Evolutionary conservation across 2,888 invertebrate genomes (phyloP).

Genomic region (Antheraea yamamai): DNA sequence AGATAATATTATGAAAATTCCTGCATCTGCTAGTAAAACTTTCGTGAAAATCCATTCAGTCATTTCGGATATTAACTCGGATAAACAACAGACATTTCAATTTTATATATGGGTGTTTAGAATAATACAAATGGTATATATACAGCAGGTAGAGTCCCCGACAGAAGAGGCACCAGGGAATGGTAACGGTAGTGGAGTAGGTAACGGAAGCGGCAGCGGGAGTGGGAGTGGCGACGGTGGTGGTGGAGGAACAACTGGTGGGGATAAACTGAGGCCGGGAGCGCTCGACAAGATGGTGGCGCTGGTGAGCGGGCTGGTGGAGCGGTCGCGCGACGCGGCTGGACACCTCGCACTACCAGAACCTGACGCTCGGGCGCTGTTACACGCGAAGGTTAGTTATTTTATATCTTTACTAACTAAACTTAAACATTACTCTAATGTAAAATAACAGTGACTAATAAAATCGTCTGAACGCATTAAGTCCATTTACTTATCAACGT

Average conservation of each 20-base stretch:
- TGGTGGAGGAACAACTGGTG: conserved; percentile 69
- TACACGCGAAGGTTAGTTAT: conserved; percentile 89
- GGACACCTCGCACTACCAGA: conserved; percentile 88
- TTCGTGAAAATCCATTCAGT: too few species aligned
- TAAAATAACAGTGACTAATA: too few species aligned
- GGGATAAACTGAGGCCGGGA: conserved; percentile 91
- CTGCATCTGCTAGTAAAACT: too few species aligned
- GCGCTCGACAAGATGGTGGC: conserved; percentile 98
- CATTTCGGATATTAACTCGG: too few species aligned
- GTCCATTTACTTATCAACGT: too few species aligned
- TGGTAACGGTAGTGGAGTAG: conserved; percentile 74
- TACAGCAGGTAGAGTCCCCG: conserved; percentile 59
- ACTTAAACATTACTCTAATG: too few species aligned
- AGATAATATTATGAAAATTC: too few species aligned
- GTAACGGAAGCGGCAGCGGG: conserved; percentile 41
- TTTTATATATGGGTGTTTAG: too few species aligned
- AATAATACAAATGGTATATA: background rate
- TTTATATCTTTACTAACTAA: background rate
- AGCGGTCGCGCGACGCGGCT: conserved; percentile 91
- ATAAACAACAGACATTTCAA: too few species aligned
- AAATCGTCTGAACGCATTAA: too few species aligned
- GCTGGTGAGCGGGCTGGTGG: conserved; percentile 92
- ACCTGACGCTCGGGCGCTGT: conserved; percentile 90
- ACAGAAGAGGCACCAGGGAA: conserved; percentile 76
- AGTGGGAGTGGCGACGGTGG: conserved; percentile 71